Conservation (phyloP, 2,797 vertebrate species). For the Xenopus petersii region DNA sequence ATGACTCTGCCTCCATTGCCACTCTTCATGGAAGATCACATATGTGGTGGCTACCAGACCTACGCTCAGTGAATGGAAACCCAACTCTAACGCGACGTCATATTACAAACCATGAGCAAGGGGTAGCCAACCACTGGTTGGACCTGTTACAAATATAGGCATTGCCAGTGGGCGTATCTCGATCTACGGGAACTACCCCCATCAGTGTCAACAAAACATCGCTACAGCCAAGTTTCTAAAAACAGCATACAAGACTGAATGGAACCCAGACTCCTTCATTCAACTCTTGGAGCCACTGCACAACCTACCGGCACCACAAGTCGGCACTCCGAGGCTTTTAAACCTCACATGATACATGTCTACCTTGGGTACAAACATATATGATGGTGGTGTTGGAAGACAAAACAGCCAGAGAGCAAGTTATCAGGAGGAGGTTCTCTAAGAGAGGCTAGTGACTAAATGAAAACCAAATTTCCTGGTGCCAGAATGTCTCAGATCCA, state of each 20-base stretch:
- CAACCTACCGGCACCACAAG: no score
- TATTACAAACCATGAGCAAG: slow-evolving; percentile 28
- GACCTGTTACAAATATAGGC: slow-evolving; percentile 37
- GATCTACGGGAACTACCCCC: slow-evolving; percentile 32
- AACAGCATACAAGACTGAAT: slow-evolving; percentile 14
- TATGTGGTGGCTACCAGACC: neutral
- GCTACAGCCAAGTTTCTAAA: slow-evolving; percentile 21
- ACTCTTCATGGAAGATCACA: neutral
- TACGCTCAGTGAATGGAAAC: slow-evolving; percentile 11
- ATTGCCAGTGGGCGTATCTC: slow-evolving; percentile 31
- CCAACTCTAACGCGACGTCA: slow-evolving; percentile 28
- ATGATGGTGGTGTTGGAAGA: no score
- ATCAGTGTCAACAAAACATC: slow-evolving; percentile 26
- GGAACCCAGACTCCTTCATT: slow-evolving; percentile 9
- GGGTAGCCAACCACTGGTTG: slow-evolving; percentile 36
- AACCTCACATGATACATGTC: no score
- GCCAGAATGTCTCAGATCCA: no score
- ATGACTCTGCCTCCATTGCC: neutral
- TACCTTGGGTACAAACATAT: no score
- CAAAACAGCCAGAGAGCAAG: no score
- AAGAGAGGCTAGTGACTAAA: no score
- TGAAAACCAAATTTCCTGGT: no score
- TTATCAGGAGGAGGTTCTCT: no score
- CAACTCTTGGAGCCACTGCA: neutral
- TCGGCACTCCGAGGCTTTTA: no score